phyloP scores from a whole-genome alignment of 1,140 invertebrate species.

The Helicoverpa zea region DNA sequence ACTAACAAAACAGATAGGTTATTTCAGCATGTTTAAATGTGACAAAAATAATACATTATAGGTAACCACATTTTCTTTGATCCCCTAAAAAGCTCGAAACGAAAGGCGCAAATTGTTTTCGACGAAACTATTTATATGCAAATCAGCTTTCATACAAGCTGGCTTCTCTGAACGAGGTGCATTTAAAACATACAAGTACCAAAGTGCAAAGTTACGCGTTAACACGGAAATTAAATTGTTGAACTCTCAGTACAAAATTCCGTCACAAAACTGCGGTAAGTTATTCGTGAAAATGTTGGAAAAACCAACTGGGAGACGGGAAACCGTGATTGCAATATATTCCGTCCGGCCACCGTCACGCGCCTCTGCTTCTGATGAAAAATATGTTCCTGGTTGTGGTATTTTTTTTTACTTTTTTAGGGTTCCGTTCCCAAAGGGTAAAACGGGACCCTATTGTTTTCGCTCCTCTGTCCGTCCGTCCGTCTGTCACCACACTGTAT shows the following conservation, averaged over 20 bases:
- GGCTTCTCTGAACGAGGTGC: background rate
- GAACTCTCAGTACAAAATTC: slow-evolving; percentile 15
- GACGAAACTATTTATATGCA: slow-evolving; percentile 30
- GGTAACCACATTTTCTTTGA: slow-evolving; percentile 28
- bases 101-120: slow-evolving; percentile 22
- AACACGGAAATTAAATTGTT: slow-evolving; percentile 18
- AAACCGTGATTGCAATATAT: slow-evolving; percentile 62
- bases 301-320: slow-evolving; percentile 48
- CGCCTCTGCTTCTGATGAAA: slow-evolving; percentile 56
- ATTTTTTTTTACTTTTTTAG: slow-evolving; percentile 51
- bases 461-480: too few relatives aligned
- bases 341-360: slow-evolving; percentile 54
- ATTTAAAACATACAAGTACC: slow-evolving; percentile 10
- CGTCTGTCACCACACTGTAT: too few relatives aligned
- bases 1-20: background rate
- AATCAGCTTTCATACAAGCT: slow-evolving; percentile 11
- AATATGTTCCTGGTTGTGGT: slow-evolving; percentile 52
- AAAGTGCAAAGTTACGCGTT: slow-evolving; percentile 1
- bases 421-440: too few relatives aligned
- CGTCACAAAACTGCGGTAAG: slow-evolving; percentile 48
- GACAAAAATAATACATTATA: background rate
- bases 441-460: too few relatives aligned
- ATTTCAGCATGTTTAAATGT: background rate
- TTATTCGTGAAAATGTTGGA: slow-evolving; percentile 56
- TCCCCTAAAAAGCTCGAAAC: slow-evolving; percentile 1